Evolutionary conservation across 1,140 invertebrate genomes (phyloP), one percentile per base, ranked within the genome.

Genomic region (Gerris buenoi): DNA sequence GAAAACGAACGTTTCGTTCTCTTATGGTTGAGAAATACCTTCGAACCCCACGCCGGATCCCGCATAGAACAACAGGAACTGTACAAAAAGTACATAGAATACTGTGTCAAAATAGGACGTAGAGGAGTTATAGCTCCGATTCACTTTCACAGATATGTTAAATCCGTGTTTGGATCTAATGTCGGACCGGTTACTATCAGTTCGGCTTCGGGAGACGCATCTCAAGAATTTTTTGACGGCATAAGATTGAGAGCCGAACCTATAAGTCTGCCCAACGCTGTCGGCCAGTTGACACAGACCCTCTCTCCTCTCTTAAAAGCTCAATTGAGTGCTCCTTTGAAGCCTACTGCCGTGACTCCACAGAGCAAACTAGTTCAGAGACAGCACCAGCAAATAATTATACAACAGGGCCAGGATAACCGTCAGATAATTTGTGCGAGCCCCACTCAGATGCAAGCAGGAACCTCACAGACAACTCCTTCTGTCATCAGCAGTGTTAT

Each of bases 1-100:
- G 89, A 91, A 69, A 90, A 91, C 75, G 89, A 90, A 74, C 88
- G 90, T 71, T 91, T 90, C 73, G 89, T 88, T 0, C 77, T 89
- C 66, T 83, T 86, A 1, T 93, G 90, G 90, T 77, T 94, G 0
- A 82, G 86, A 59, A 84, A 86, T 0, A 86, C 85, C 0, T 92
- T 89, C 74, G 91, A 93, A 77, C 83, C 83, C 1, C 77, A 81
- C 0, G 81, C 80, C 0, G 69, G 70, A 29, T 77, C 79, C 60
- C 81, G 83, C 25, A 83, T 91, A 61, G 89, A 92, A 69, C 86
- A 92, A 64, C 86, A 85, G 68, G 90, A 93, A 72, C 74, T 94
- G 23, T 93, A 93, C 75, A 86, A 89, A 67, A 88, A 91, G 72
- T 95, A 94, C 75, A 80, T 91, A 1, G 84, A 86, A 46, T 88